phyloP scores from a whole-genome alignment of 2,888 invertebrate species.

The Linnaemya vulpina region DNA sequence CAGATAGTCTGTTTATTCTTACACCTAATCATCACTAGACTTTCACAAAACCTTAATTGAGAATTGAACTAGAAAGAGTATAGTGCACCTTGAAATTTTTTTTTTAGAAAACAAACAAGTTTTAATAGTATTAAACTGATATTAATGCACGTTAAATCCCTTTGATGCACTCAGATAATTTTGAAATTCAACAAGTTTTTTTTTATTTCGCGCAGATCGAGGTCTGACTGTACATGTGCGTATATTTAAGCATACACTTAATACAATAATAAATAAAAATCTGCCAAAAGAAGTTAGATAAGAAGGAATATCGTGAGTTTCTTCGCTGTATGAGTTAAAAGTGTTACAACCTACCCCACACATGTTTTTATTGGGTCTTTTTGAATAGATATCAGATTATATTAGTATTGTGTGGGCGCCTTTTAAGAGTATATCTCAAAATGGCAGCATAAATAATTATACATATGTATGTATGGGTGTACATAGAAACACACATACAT shows the following conservation, averaged over 20 bases:
- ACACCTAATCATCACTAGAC: no score
- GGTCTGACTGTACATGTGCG: neutral
- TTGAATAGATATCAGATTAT: neutral
- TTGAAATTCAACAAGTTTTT: no score
- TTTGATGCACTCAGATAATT: no score
- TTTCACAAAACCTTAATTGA: no score
- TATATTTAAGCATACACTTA: neutral
- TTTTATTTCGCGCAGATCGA: neutral
- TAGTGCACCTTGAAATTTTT: no score
- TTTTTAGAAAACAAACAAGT: no score
- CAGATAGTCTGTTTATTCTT: no score
- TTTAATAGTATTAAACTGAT: no score
- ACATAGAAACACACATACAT: no score
- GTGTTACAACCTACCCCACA: slow-evolving; percentile 54
- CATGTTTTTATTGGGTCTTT: slow-evolving; percentile 4
- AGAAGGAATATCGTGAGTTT: neutral
- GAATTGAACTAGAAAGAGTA: no score
- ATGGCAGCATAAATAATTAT: neutral
- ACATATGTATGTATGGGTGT: neutral
- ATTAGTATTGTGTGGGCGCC: neutral
- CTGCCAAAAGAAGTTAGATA: slow-evolving; percentile 25
- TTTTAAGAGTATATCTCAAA: neutral
- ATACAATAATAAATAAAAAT: slow-evolving; percentile 16
- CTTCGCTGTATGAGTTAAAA: slow-evolving; percentile 1
- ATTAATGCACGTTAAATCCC: no score